Conservation (phyloP, 2,888 invertebrate genomes). For the Prosapia bicincta region DNA sequence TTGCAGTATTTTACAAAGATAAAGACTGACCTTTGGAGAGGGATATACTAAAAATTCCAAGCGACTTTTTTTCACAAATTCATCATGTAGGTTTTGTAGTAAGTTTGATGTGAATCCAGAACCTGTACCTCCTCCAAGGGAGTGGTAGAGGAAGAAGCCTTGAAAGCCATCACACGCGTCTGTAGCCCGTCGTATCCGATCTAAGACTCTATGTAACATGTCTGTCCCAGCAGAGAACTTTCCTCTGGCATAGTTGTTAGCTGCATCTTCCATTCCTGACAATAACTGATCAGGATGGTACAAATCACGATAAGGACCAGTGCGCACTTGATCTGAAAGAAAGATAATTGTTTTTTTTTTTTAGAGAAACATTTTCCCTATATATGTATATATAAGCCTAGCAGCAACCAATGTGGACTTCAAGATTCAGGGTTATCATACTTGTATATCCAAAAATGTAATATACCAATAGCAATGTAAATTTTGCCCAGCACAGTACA, state of each 20-base stretch:
- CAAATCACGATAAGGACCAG: constrained; percentile 31
- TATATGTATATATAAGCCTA: not conserved
- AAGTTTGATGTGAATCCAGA: constrained; percentile 64
- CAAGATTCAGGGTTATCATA: no score
- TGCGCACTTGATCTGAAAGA: constrained; percentile 35
- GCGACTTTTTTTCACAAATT: constrained; percentile 57
- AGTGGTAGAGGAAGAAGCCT: constrained; percentile 52
- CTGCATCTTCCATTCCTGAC: constrained; percentile 57
- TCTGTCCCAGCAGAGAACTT: constrained; percentile 74
- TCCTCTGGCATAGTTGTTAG: constrained; percentile 80
- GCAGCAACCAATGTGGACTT: no score
- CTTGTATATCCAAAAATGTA: not conserved
- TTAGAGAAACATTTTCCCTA: no score
- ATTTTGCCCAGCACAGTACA: no score
- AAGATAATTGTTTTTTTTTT: no score
- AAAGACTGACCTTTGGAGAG: constrained; percentile 46
- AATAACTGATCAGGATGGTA: constrained; percentile 36
- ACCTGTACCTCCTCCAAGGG: constrained; percentile 73
- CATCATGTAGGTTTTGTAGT: constrained; percentile 18
- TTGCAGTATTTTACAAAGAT: no score
- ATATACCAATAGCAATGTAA: no score
- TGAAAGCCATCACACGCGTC: constrained; percentile 61
- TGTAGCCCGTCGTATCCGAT: constrained; percentile 61
- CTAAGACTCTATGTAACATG: constrained; percentile 67
- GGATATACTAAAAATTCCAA: constrained; percentile 44